Evolutionary conservation across 2,888 invertebrate species (phyloP).

Genomic region (Caenorhabditis zanzibari): DNA sequence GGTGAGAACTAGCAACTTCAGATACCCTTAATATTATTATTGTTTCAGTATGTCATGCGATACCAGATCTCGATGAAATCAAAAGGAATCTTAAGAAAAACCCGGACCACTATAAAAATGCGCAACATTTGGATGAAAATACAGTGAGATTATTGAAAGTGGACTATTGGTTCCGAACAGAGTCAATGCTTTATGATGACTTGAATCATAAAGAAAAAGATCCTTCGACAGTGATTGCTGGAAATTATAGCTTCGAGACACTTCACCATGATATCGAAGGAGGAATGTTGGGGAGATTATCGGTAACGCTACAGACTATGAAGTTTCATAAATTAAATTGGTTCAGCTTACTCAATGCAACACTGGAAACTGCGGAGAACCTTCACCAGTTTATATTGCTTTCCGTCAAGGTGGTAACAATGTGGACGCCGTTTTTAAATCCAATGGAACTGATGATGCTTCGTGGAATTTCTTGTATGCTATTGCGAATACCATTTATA

Average conservation of each 20-base stretch:
- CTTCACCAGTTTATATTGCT: conserved; percentile 67
- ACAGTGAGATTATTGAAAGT: conserved; percentile 67
- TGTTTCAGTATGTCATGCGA: conserved; percentile 26
- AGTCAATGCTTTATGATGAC: conserved; percentile 73
- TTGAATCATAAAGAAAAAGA: conserved; percentile 65
- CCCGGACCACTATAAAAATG: conserved; percentile 35
- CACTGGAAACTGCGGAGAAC: conserved; percentile 69
- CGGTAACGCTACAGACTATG: conserved; percentile 38
- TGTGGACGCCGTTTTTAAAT: conserved; percentile 57
- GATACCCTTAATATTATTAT: too few species aligned
- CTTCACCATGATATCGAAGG: conserved; percentile 72
- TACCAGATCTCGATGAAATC: conserved; percentile 58
- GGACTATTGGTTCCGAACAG: conserved; percentile 73
- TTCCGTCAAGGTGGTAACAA: conserved; percentile 77
- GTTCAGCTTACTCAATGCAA: conserved; percentile 70
- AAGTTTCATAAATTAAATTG: neutral
- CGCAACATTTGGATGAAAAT: conserved; percentile 41
- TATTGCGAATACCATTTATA: conserved; percentile 73
- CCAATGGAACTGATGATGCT: conserved; percentile 55
- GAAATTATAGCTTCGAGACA: conserved; percentile 74
- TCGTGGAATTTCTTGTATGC: conserved; percentile 73
- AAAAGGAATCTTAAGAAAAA: conserved; percentile 51
- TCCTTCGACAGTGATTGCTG: conserved; percentile 67
- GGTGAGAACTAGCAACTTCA: neutral
- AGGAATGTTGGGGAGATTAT: conserved; percentile 66